Evolutionary conservation across 2,113 vertebrate genomes (phyloP).

Genomic region (Eulemur macaco): DNA sequence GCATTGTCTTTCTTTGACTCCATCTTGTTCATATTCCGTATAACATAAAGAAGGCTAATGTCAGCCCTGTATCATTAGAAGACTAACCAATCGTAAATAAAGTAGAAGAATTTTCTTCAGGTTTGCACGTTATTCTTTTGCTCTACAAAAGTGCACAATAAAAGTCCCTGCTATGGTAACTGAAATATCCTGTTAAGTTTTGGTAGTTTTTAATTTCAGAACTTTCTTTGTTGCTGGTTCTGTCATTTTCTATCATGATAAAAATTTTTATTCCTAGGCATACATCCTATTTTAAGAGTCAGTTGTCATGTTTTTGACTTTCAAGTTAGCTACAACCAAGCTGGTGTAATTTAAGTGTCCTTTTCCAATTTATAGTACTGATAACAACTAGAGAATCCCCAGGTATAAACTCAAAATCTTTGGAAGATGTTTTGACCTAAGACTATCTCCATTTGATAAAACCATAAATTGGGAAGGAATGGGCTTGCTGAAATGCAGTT

Average conservation of each 20-base stretch:
- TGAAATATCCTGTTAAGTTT: not conserved
- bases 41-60: not conserved
- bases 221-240: not conserved
- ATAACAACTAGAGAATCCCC: not conserved
- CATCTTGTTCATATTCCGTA: not conserved
- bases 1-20: not conserved
- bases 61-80: not conserved
- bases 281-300: not conserved
- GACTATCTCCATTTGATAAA: not conserved
- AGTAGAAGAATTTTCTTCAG: not conserved
- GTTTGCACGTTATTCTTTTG: not conserved
- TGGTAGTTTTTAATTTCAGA: not conserved
- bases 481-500: not conserved
- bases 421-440: not conserved
- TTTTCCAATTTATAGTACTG: not conserved
- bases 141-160: not conserved
- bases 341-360: not conserved
- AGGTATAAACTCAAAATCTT: not conserved
- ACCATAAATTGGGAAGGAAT: not conserved
- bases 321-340: not conserved
- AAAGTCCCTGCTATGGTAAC: not conserved
- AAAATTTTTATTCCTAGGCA: not conserved
- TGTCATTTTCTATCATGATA: not conserved
- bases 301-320: conserved; percentile 29
- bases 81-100: not conserved